Evolutionary conservation across 1,140 invertebrate genomes (phyloP).

Genomic region (Halictus rubicundus): DNA sequence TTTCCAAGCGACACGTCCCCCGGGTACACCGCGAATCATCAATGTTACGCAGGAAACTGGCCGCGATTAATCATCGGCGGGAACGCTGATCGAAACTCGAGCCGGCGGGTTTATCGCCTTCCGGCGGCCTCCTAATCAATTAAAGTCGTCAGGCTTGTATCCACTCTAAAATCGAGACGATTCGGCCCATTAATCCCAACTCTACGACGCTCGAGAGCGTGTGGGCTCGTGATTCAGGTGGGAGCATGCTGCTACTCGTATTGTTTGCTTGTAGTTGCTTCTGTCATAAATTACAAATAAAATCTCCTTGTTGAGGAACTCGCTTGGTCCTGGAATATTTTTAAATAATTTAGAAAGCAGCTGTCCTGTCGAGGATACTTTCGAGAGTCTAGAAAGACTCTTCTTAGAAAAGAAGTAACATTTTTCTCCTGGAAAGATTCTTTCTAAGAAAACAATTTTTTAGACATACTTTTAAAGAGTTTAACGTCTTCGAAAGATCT

Average conservation of each 20-base stretch:
- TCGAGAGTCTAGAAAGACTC: no score
- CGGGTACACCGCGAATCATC: not conserved
- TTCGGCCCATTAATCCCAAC: constrained; percentile 1
- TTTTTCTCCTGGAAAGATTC: no score
- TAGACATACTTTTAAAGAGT: no score
- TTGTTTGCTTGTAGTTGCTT: not conserved
- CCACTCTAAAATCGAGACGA: not conserved
- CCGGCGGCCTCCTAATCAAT: not conserved
- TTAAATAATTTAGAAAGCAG: no score
- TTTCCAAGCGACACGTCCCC: not conserved
- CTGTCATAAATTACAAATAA: no score
- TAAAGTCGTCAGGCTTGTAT: not conserved
- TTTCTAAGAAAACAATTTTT: no score
- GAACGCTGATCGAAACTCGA: not conserved
- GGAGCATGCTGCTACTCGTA: not conserved
- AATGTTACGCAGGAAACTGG: not conserved
- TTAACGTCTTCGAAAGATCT: no score
- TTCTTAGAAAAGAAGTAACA: no score
- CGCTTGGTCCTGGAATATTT: no score
- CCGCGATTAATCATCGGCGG: not conserved
- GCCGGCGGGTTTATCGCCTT: not conserved
- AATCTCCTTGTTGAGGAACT: no score
- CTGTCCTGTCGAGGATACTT: no score
- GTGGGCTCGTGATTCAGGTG: not conserved
- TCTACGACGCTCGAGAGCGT: no score